Evolutionary conservation across 2,113 vertebrate genomes (phyloP), one percentile per base, ranked within the genome.

Genomic region (Brachypteracias leptosomus): DNA sequence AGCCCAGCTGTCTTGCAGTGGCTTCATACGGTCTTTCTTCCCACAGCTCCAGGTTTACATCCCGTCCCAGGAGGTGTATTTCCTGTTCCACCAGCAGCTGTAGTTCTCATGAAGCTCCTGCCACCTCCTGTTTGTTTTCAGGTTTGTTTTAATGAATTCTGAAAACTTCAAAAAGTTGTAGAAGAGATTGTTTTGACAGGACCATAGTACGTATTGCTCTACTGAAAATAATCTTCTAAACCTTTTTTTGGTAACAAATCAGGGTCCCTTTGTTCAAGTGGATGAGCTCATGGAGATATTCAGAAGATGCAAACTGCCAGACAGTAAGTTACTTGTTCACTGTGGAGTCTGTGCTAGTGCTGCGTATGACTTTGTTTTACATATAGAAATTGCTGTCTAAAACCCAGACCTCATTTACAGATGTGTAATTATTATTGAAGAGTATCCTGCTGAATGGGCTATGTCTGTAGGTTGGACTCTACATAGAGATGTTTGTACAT

Each of bases 241-340:
- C 36, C 29, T 55, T 28, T 7, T 20, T 20, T 40, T 11, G 7
- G 18, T 52, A 85, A 79, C 52, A 52, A 89, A 96, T 78, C 95
- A 99, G 99, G 99, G 99, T 94, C 99, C 99, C 21, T 99, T 99
- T 97, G 99, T 99, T 68, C 99, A 99, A 98, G 99, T 99, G 94
- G 99, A 99, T 97, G 99, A 99, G 97, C 96, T 99, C 95, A 99
- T 99, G 98, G 99, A 99, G 97, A 98, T 98, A 95, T 99, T 99
- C 81, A 98, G 99, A 97, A 99, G 99, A 98, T 99, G 99, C 97
- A 99, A 98, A 92, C 98, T 99, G 95, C 99, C 99, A 96, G 99
- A 99, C 40, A 99, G 99, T 99, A 98, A 98, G 99, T 98, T 87
- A 55, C 22, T 90, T 95, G 86, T 95, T 93, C 4, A 0, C 68